Percentiles rank a stretch among this genome's conserved stretches.
Conservation (phyloP, 1,140 invertebrate species). For the Mycetomoellerius zeteki region DNA sequence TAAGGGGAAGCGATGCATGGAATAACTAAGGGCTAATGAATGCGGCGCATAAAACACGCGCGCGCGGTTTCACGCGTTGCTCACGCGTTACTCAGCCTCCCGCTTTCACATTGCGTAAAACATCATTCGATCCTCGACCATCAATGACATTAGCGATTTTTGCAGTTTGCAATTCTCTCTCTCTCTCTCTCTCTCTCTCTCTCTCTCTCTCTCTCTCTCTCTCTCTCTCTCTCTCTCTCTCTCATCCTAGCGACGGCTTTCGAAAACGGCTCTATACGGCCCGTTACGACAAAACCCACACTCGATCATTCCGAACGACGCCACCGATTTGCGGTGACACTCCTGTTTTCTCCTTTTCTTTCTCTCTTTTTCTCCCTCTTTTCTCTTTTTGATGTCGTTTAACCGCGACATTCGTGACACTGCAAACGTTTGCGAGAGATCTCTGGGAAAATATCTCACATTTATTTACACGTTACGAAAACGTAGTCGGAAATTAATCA, state of each 20-base stretch:
- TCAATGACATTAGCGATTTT: slow-evolving; percentile 40
- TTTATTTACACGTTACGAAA: slow-evolving; percentile 18
- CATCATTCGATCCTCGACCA: slow-evolving; percentile 20
- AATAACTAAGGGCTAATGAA: slow-evolving; percentile 19
- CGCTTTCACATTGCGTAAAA: slow-evolving; percentile 65
- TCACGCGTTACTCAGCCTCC: slow-evolving; percentile 29
- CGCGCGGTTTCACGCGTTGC: slow-evolving; percentile 37
- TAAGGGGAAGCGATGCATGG: background rate
- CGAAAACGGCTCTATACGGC: background rate
- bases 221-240: background rate
- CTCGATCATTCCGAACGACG: slow-evolving; percentile 6
- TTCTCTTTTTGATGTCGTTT: background rate
- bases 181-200: background rate
- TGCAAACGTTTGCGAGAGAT: background rate
- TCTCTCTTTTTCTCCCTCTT: background rate
- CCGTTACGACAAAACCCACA: slow-evolving; percentile 38
- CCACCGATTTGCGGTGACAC: slow-evolving; percentile 29
- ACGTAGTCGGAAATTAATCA: background rate
- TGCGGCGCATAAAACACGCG: background rate
- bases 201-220: background rate
- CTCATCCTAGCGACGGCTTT: background rate
- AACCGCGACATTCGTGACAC: slow-evolving; percentile 10
- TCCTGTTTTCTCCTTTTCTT: slow-evolving; percentile 10
- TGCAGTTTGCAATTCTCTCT: background rate
- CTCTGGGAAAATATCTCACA: slow-evolving; percentile 1